Evolutionary conservation across 1,140 invertebrate genomes (phyloP), one percentile per base, ranked within the genome.

Genomic region (Eciton burchellii): DNA sequence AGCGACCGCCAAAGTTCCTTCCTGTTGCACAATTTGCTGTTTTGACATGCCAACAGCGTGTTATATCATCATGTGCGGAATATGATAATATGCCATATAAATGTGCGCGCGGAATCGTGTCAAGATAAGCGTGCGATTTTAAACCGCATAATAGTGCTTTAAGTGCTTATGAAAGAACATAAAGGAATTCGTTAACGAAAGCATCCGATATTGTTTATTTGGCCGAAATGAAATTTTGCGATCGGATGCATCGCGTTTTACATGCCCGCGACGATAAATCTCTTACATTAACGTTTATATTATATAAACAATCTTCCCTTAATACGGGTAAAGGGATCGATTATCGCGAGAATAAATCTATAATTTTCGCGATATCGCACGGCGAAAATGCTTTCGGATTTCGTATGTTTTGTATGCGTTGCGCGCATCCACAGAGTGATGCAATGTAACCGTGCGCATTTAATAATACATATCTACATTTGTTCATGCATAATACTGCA

Each of bases 401-500:
- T 56, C 19, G 11, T 47, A 35, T 3, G 24, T 11, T 54, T 43
- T 65, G 52, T 52, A 65, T 14, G 24, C 11, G 16, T 16, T n/a
- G 21, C 9, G 26, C 4, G 16, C 29, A 21, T 12, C 21, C 21
- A n/a, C 63, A 26, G n/a, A n/a, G 49, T 70, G 63, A 79, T 57
- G 74, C 74, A 79, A 79, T 24, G 21, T 2, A 5, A n/a, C 52
- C 12, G 16, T 62, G 19, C 12, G 49, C 56, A 43, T 79, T 68
- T 70, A 66, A 79, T 79, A 79, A 79, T 70, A 68, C 63, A 12
- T 45, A 12, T 79, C 35, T 57, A 49, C 62, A 66, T 57, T 70
- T 79, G 70, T 79, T 79, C 35, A 68, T 57, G 52, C 63, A 77
- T 77, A 77, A 56, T 77, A 16, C 49, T n/a, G n/a, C n/a, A n/a